These are phyloP conservation scores for Panulirus ornatus DNA, from an alignment of 1,140 invertebrate species.

Conservation along the genomic window DNA sequence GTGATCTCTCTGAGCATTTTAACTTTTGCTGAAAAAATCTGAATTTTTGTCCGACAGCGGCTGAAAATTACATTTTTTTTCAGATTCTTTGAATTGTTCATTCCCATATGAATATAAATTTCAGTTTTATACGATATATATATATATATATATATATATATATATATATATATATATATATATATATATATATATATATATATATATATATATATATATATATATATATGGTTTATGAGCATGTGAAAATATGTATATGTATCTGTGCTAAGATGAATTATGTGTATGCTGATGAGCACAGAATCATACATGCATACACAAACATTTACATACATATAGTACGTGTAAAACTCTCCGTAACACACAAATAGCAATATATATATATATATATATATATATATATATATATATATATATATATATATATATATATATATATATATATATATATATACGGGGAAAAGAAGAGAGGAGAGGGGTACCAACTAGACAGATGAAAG, in stretches of 20 bases:
- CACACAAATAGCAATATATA: too few relatives aligned
- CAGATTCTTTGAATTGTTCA: not conserved
- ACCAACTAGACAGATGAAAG: not conserved
- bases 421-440: not conserved
- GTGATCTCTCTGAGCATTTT: constrained; percentile 4
- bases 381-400: too few relatives aligned
- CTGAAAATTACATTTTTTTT: not conserved
- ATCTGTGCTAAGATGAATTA: not conserved
- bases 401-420: too few relatives aligned
- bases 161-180: not conserved
- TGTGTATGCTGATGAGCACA: not conserved
- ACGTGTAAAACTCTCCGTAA: too few relatives aligned
- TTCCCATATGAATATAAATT: not conserved
- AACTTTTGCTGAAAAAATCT: not conserved
- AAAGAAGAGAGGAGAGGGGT: not conserved
- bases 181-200: not conserved
- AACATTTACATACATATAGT: too few relatives aligned
- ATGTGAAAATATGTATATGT: not conserved
- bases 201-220: not conserved
- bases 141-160: not conserved
- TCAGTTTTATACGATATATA: too few relatives aligned
- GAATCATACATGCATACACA: not conserved
- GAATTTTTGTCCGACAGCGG: not conserved
- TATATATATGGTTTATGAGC: not conserved
- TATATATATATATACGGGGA: not conserved